Percentiles rank a stretch among this genome's conserved stretches.
These are phyloP conservation scores for Sinotaia quadrata DNA, from an alignment of 2,888 invertebrate genomes.

Conservation along the genomic window DNA sequence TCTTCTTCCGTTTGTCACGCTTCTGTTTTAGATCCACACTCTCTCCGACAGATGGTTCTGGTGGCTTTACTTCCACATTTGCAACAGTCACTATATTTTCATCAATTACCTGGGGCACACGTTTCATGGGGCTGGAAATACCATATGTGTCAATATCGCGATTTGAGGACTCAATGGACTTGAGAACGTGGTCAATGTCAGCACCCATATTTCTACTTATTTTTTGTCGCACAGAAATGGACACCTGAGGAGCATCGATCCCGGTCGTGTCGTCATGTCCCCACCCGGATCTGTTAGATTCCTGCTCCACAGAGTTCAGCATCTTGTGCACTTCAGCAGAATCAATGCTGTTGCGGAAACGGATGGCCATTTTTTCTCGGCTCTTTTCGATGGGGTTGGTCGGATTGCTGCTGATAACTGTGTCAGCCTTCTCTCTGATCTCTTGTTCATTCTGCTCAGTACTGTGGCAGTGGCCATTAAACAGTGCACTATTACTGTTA, in stretches of 20 bases:
- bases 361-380: conserved; percentile 30
- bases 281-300: neutral
- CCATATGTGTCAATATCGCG: conserved; percentile 54
- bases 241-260: conserved; percentile 30
- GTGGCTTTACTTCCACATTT: conserved; percentile 18
- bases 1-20: conserved; percentile 55
- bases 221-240: conserved; percentile 52
- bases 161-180: conserved; percentile 63
- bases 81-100: conserved; percentile 26
- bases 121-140: conserved; percentile 37
- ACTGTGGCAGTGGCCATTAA: neutral
- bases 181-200: conserved; percentile 63
- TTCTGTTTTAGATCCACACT: conserved; percentile 49
- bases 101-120: conserved; percentile 17
- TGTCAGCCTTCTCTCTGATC: neutral
- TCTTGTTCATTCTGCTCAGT: conserved; percentile 23
- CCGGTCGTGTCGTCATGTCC: conserved; percentile 32
- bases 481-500: neutral
- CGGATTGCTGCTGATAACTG: neutral
- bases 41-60: conserved; percentile 34
- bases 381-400: conserved; percentile 29
- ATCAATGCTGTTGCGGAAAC: conserved; percentile 47
- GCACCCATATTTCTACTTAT: conserved; percentile 47
- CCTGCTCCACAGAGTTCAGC: conserved; percentile 29
- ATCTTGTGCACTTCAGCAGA: conserved; percentile 47